Evolutionary conservation across 2,888 invertebrate species (phyloP), one percentile per base, ranked within the genome.

Genomic region (Agriopis aurantiaria): DNA sequence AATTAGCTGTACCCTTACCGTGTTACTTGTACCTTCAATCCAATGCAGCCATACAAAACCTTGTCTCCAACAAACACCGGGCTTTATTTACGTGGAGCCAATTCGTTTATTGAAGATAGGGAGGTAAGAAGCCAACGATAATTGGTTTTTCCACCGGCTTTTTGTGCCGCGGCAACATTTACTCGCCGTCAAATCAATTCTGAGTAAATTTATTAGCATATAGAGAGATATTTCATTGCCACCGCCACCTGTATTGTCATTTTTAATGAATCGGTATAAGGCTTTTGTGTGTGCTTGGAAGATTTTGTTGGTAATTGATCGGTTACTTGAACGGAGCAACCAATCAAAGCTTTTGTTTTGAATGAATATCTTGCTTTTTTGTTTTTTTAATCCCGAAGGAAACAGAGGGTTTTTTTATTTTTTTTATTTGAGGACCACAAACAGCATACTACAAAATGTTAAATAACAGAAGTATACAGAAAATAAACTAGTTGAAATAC

Each of bases 191-290:
- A 85, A 89, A 89, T 88, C 88, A 87, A 88, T 89, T 86, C 83
- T 76, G 81, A 79, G 84, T 84, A 87, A 86, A 89, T 90, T 86
- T 87, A 91, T 91, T 91, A 90, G 86, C 91, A 91, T 91, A 91
- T 88, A 91, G 86, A 91, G 87, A 88, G 90, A 84, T 76, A 82
- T 85, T 84, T 81, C 75, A 80, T 80, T 65, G 43, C 64, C 33
- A 63, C 9, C 48, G 40, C 61, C 53, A 65, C 58, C 12, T 66
- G 59, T 45, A 59, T 67, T 71, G 70, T 55, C 63, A 67, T 66
- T 71, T 63, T 71, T 67, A 66, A 65, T 65, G 45, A 69, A 65
- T 69, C 69, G 52, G 65, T 46, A 57, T 45, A 33, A 33, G 33
- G 33, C 33, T 12, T 57, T 63, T 53, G 33, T 45, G 23, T 57